Conservation (phyloP, 2,113 vertebrate genomes). For the Hyperoodon ampullatus region DNA sequence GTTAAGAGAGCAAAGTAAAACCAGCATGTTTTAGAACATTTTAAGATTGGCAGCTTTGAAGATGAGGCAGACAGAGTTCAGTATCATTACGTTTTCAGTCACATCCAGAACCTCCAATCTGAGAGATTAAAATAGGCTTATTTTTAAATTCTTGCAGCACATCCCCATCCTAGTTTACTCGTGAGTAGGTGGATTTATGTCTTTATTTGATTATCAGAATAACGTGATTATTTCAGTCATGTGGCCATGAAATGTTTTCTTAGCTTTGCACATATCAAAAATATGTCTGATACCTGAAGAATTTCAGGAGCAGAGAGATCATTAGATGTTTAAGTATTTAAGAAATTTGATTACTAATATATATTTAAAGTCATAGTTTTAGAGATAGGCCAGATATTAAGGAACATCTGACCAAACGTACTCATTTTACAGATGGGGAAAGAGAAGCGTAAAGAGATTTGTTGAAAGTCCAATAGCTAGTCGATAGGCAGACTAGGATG, state of each 20-base stretch:
- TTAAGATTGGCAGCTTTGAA: conserved; percentile 23
- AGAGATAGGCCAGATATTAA: background rate
- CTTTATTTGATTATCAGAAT: conserved; percentile 1
- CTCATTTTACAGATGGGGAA: background rate
- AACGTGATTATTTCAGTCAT: background rate
- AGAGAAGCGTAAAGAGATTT: background rate
- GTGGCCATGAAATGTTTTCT: background rate
- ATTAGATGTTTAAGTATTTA: background rate
- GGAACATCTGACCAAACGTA: background rate
- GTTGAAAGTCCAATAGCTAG: background rate
- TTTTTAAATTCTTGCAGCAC: background rate
- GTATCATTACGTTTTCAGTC: conserved; percentile 31
- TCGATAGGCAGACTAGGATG: background rate
- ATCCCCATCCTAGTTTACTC: background rate
- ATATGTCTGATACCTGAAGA: background rate
- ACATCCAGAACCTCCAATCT: background rate
- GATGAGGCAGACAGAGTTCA: background rate
- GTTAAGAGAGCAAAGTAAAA: conserved; percentile 40
- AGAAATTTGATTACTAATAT: background rate
- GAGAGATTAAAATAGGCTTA: background rate
- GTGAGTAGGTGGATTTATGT: background rate
- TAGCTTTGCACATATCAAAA: background rate
- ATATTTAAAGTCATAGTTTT: background rate
- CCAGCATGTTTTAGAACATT: conserved; percentile 6
- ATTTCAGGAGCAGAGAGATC: background rate